phyloP scores from a whole-genome alignment of 2,888 invertebrate genomes.

The Trichacis sp. region DNA sequence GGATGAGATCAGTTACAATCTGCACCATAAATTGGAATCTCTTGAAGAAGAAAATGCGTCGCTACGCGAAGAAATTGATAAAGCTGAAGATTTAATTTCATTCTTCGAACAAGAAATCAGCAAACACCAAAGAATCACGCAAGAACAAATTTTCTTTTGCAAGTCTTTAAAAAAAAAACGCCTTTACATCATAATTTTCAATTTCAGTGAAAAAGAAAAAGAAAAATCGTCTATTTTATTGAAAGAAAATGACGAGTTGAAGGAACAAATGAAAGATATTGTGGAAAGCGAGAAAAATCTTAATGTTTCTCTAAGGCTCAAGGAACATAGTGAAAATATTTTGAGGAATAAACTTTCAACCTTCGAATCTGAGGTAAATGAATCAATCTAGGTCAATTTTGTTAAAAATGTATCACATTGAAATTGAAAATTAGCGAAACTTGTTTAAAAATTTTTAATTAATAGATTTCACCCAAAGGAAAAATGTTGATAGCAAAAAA shows the following conservation, averaged over 20 bases:
- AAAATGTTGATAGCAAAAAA: too few species aligned
- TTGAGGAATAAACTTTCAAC: not conserved
- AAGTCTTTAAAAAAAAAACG: too few species aligned
- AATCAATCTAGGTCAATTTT: not conserved
- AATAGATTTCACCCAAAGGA: too few species aligned
- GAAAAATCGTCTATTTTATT: not conserved
- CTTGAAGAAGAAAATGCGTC: not conserved
- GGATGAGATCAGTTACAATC: not conserved
- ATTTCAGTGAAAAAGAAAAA: not conserved
- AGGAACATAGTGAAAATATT: not conserved
- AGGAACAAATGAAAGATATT: not conserved
- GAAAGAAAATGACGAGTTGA: not conserved
- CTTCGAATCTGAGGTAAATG: not conserved
- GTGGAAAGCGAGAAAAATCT: not conserved
- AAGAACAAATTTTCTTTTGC: too few species aligned
- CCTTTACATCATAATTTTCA: too few species aligned
- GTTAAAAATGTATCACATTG: too few species aligned
- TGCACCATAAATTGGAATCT: not conserved
- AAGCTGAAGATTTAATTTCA: not conserved
- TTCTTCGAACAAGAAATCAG: not conserved
- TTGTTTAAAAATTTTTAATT: too few species aligned
- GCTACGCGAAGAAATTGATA: not conserved
- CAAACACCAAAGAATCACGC: not conserved
- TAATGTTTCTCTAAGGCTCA: not conserved
- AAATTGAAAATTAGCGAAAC: too few species aligned